These are phyloP conservation scores for Cryptoprocta ferox DNA, from an alignment of 2,797 vertebrate genomes.

Conservation along the genomic window DNA sequence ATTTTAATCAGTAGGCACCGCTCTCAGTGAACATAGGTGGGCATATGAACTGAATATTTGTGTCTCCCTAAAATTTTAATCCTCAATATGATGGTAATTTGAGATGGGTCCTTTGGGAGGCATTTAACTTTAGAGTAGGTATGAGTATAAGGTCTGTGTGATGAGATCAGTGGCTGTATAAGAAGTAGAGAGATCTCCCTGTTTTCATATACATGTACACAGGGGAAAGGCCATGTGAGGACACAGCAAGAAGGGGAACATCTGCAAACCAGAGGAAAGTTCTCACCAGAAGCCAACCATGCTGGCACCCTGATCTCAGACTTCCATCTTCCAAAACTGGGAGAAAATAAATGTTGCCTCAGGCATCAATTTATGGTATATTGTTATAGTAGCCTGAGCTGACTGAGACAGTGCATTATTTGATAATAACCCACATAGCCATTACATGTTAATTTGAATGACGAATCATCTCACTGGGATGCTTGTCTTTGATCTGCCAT, in stretches of 20 bases:
- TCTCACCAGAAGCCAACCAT: background rate
- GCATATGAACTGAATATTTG: background rate
- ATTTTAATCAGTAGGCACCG: background rate
- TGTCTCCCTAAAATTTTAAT: background rate
- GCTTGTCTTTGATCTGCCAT: background rate
- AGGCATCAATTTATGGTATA: background rate
- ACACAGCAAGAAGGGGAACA: background rate
- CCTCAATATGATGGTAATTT: background rate
- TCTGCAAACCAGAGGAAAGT: background rate
- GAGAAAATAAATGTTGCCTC: background rate
- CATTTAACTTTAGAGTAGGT: background rate
- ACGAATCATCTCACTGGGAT: background rate
- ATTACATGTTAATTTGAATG: background rate
- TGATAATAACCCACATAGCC: background rate
- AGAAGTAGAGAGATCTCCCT: background rate
- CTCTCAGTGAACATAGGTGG: background rate
- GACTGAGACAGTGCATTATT: background rate
- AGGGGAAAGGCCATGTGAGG: background rate
- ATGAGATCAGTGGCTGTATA: background rate
- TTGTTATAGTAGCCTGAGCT: background rate
- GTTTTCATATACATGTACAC: background rate
- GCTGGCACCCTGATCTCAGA: background rate
- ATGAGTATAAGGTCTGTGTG: background rate
- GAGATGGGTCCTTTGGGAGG: background rate
- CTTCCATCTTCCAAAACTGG: background rate